A percentile compares a stretch with the other conserved stretches of the same genome.
Evolutionary conservation across 2,797 vertebrate species (phyloP).

Genomic region (Halcyon badia): DNA sequence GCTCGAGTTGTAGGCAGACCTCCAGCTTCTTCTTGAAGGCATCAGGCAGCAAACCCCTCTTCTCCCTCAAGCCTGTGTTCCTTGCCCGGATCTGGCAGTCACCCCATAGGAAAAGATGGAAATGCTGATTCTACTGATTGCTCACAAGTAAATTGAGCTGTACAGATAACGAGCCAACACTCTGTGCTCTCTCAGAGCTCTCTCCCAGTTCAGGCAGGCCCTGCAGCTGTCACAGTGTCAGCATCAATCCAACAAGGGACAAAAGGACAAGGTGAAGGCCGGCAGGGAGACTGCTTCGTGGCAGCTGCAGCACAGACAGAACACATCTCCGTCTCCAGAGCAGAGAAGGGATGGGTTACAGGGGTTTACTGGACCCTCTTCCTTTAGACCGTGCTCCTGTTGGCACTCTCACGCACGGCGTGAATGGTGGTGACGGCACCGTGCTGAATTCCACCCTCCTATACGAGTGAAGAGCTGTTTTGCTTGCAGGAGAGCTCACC

Average conservation of each 20-base stretch:
- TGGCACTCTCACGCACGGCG: neutral
- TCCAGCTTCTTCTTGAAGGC: slow-evolving; percentile 21
- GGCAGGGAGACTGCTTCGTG: neutral
- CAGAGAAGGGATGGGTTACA: neutral
- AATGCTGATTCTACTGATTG: neutral
- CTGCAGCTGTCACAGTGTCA: neutral
- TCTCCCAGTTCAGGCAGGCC: neutral
- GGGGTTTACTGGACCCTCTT: neutral
- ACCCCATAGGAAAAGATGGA: neutral
- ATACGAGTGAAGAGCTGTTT: neutral
- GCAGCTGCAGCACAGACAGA: neutral
- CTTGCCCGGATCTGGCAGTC: slow-evolving; percentile 2
- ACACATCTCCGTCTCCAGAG: neutral
- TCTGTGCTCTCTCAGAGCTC: neutral
- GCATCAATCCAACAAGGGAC: neutral
- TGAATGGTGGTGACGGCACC: neutral
- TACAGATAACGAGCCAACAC: neutral
- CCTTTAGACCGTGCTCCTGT: neutral
- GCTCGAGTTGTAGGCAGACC: neutral
- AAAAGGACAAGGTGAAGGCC: neutral
- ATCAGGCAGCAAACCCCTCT: slow-evolving; percentile 6
- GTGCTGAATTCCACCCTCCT: neutral
- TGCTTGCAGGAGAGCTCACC: neutral
- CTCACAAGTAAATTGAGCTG: neutral
- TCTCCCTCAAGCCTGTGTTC: slow-evolving; percentile 2